Evolutionary conservation across 2,888 invertebrate species (phyloP).

Genomic region (Synanthedon andrenaeformis): DNA sequence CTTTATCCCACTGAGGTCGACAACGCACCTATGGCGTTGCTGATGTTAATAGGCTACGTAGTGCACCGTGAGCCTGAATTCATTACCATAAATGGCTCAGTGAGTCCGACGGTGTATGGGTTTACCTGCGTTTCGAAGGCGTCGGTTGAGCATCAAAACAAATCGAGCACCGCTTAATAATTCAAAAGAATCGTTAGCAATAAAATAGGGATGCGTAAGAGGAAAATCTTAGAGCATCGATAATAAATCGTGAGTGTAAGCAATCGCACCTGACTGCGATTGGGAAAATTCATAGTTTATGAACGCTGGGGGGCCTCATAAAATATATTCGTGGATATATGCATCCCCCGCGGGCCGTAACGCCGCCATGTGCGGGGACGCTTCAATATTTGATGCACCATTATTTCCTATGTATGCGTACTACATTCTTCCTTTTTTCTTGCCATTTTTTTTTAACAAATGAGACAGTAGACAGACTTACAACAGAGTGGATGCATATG

Average conservation of each 20-base stretch:
- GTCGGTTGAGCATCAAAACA: constrained; percentile 1
- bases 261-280: constrained; percentile 59
- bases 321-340: constrained; percentile 36
- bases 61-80: too few relatives aligned
- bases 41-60: too few relatives aligned
- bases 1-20: too few relatives aligned
- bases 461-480: too few relatives aligned
- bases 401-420: constrained; percentile 2
- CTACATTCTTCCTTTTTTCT: too few relatives aligned
- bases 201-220: constrained; percentile 17
- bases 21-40: too few relatives aligned
- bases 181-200: constrained; percentile 37
- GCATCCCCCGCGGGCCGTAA: constrained; percentile 45
- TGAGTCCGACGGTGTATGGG: too few relatives aligned
- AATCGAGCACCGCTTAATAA: constrained; percentile 26
- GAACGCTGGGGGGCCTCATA: constrained; percentile 29
- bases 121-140: too few relatives aligned
- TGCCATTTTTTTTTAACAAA: too few relatives aligned
- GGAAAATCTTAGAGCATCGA: constrained; percentile 22
- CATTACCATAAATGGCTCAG: too few relatives aligned
- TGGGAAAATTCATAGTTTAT: constrained; percentile 62
- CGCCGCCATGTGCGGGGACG: constrained; percentile 11
- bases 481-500: too few relatives aligned
- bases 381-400: constrained; percentile 58
- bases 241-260: constrained; percentile 44